Percentiles rank a stretch among this genome's conserved stretches.
Conservation (phyloP, 30 jellyfish, hydroid and myxozoan genomes). For the Sanderia malayensis region DNA sequence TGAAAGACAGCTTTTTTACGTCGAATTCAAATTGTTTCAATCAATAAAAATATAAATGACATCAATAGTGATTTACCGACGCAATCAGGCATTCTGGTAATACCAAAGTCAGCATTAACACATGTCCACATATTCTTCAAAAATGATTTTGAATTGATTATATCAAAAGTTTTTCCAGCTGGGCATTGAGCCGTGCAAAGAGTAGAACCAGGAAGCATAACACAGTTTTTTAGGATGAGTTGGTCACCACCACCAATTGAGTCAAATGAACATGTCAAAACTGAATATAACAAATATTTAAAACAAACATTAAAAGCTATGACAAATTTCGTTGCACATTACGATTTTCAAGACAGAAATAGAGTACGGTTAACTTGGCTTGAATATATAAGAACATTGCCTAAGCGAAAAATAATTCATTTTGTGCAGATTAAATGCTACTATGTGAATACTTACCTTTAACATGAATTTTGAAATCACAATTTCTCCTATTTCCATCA, state of each 20-base stretch:
- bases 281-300: too few relatives aligned
- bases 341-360: too few relatives aligned
- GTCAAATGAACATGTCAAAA: too few relatives aligned
- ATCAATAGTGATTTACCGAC: slow-evolving; percentile 34
- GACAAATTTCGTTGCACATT: too few relatives aligned
- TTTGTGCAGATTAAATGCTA: too few relatives aligned
- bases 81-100: slow-evolving; percentile 59
- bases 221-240: too few relatives aligned
- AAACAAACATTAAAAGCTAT: too few relatives aligned
- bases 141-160: slow-evolving; percentile 31
- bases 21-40: not conserved
- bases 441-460: slow-evolving; percentile 50
- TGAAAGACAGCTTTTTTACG: not conserved
- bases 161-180: slow-evolving; percentile 35
- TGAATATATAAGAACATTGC: too few relatives aligned
- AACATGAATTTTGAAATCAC: slow-evolving; percentile 65
- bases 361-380: too few relatives aligned
- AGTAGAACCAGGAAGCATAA: slow-evolving; percentile 13
- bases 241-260: too few relatives aligned
- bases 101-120: slow-evolving; percentile 41
- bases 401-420: too few relatives aligned
- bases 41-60: not conserved
- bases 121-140: slow-evolving; percentile 42
- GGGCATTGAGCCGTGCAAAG: slow-evolving; percentile 49
- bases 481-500: slow-evolving; percentile 43